Evolutionary conservation across 2,888 invertebrate genomes (phyloP).

Genomic region (Drosophila bunnanda): DNA sequence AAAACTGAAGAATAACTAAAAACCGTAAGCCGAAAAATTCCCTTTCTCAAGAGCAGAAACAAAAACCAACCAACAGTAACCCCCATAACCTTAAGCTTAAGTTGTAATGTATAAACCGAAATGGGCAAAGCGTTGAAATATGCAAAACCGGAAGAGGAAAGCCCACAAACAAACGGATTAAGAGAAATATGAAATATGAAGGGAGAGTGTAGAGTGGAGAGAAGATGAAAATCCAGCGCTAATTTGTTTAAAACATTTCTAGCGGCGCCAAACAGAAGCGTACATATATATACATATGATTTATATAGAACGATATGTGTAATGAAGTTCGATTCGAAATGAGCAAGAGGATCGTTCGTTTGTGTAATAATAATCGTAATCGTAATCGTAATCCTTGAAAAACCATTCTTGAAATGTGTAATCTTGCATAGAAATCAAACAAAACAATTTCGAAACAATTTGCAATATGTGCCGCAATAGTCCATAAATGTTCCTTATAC

Average conservation of each 20-base stretch:
- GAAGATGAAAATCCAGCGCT: constrained; percentile 51
- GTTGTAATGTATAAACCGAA: constrained; percentile 46
- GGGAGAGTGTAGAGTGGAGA: not conserved
- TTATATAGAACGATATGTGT: constrained; percentile 35
- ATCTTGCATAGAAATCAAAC: constrained; percentile 33
- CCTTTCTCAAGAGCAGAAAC: constrained; percentile 36
- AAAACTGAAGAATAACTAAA: constrained; percentile 5
- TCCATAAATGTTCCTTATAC: constrained; percentile 77
- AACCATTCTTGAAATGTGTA: constrained; percentile 24
- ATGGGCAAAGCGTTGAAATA: constrained; percentile 24
- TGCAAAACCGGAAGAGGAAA: constrained; percentile 38
- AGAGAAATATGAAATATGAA: constrained; percentile 5
- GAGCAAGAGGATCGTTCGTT: constrained; percentile 22
- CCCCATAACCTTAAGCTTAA: constrained; percentile 40
- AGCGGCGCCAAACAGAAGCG: constrained; percentile 69
- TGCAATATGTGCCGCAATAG: constrained; percentile 72
- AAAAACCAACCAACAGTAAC: constrained; percentile 29
- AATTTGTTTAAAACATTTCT: constrained; percentile 64
- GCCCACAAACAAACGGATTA: constrained; percentile 4
- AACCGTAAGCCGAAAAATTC: constrained; percentile 16
- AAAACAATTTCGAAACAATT: constrained; percentile 41
- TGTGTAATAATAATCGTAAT: constrained; percentile 30
- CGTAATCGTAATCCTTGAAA: constrained; percentile 25
- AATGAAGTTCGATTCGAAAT: constrained; percentile 30
- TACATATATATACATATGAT: constrained; percentile 48